These are phyloP conservation scores for Phalacrocorax carbo DNA, from an alignment of 2,113 vertebrate genomes.

Conservation along the genomic window DNA sequence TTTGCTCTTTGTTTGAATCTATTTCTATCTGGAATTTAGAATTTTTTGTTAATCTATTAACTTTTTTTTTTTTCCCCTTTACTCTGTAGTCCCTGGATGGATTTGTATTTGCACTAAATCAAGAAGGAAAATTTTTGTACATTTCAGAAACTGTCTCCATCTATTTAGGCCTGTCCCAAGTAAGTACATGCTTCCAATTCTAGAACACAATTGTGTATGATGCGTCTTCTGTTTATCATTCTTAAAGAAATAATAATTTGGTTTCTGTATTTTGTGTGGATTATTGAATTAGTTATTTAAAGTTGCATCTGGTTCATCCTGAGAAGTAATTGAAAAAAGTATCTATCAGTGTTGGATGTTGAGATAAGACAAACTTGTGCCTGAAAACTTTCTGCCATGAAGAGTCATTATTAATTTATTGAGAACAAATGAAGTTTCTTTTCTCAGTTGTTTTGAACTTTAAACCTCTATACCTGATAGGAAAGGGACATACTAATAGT, in stretches of 20 bases:
- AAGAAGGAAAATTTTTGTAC: slow-evolving; percentile 99
- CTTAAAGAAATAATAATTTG: slow-evolving; percentile 9
- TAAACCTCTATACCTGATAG: slow-evolving; percentile 77
- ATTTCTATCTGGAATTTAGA: not conserved
- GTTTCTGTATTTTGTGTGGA: slow-evolving; percentile 39
- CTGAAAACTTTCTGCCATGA: slow-evolving; percentile 54
- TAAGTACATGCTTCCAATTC: slow-evolving; percentile 77
- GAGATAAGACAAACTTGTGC: slow-evolving; percentile 36
- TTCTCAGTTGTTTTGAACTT: slow-evolving; percentile 80
- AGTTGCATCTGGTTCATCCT: slow-evolving; percentile 12
- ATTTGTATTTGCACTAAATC: slow-evolving; percentile 99
- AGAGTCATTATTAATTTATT: slow-evolving; percentile 81
- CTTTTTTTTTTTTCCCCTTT: slow-evolving; percentile 14
- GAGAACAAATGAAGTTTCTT: slow-evolving; percentile 80
- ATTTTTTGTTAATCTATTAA: slow-evolving; percentile 41
- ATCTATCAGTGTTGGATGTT: not conserved
- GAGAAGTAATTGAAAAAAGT: slow-evolving; percentile 2
- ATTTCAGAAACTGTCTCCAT: slow-evolving; percentile 99
- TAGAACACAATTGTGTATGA: not conserved
- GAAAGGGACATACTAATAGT: slow-evolving; percentile 77
- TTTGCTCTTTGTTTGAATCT: slow-evolving; percentile 8
- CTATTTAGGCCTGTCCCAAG: slow-evolving; percentile 98
- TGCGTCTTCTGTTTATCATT: not conserved
- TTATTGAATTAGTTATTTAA: slow-evolving; percentile 46
- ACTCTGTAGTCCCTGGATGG: slow-evolving; percentile 93